Conservation (phyloP, 2,113 vertebrate species). For the Camelus bactrianus region DNA sequence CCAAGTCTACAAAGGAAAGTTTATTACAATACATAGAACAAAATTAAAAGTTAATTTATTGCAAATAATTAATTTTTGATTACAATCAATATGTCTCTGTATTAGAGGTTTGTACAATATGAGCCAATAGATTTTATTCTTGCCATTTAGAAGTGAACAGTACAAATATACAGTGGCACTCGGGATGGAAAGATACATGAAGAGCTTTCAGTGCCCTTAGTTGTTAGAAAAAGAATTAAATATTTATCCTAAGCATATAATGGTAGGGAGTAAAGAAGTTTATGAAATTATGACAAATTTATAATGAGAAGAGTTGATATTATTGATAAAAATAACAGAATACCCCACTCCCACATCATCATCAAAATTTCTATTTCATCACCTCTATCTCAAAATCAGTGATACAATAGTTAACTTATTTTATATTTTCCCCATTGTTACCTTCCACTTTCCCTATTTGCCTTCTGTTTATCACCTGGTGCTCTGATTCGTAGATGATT, state of each 20-base stretch:
- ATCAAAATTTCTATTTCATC: neutral
- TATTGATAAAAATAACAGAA: neutral
- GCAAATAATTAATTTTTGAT: neutral
- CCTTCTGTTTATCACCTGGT: neutral
- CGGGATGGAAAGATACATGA: neutral
- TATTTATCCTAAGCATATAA: neutral
- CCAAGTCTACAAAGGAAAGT: neutral
- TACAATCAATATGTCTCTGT: neutral
- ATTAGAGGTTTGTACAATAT: neutral
- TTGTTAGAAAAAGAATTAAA: neutral
- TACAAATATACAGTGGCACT: neutral
- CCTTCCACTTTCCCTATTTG: neutral
- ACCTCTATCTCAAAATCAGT: neutral
- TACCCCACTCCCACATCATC: neutral
- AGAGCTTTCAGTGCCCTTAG: neutral
- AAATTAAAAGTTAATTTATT: neutral
- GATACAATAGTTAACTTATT: neutral
- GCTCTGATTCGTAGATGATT: neutral
- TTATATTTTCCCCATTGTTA: neutral
- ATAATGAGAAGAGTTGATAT: neutral
- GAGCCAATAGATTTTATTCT: neutral
- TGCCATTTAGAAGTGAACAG: neutral
- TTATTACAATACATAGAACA: neutral
- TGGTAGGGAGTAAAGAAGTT: fast-evolving
- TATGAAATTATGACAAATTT: neutral